Percentiles rank a stretch among this genome's conserved stretches.
These are phyloP conservation scores for Formica aserva DNA, from an alignment of 2,888 invertebrate species.

Conservation along the genomic window DNA sequence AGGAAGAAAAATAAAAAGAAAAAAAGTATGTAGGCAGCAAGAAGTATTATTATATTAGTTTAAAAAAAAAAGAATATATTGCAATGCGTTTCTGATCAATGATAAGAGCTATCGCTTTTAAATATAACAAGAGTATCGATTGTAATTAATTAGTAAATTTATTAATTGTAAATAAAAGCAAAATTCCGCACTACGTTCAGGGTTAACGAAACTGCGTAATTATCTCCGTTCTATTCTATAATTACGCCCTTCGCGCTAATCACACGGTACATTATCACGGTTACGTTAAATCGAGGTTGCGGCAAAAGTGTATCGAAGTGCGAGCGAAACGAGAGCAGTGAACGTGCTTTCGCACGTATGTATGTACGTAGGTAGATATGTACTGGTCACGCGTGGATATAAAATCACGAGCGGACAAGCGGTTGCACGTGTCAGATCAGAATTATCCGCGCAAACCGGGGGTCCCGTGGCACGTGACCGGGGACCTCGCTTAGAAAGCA, in stretches of 20 bases:
- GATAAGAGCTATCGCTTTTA: background rate
- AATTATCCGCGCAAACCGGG: slow-evolving; percentile 64
- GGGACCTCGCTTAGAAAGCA: slow-evolving; percentile 64
- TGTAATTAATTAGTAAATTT: background rate
- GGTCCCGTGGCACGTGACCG: slow-evolving; percentile 67
- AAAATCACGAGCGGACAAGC: slow-evolving; percentile 65
- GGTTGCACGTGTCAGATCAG: slow-evolving; percentile 65
- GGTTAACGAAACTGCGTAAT: slow-evolving; percentile 42
- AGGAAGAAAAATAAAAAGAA: background rate
- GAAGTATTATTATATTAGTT: background rate
- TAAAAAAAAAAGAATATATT: background rate
- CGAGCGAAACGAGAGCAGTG: slow-evolving; percentile 59
- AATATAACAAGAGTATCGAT: background rate
- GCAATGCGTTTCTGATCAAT: background rate
- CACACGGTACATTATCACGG: slow-evolving; percentile 24
- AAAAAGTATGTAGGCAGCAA: background rate
- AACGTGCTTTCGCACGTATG: slow-evolving; percentile 59
- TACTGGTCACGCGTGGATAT: slow-evolving; percentile 50
- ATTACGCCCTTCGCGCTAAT: slow-evolving; percentile 40
- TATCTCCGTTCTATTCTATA: background rate
- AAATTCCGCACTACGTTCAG: slow-evolving; percentile 15
- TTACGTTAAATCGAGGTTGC: slow-evolving; percentile 18
- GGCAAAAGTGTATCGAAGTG: slow-evolving; percentile 20
- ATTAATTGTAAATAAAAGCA: background rate
- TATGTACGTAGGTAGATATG: too few relatives aligned